A percentile compares a stretch with the other conserved stretches of the same genome.
Evolutionary conservation across 2,888 invertebrate species (phyloP).

Genomic region (Hirtodrosophila histrioides): DNA sequence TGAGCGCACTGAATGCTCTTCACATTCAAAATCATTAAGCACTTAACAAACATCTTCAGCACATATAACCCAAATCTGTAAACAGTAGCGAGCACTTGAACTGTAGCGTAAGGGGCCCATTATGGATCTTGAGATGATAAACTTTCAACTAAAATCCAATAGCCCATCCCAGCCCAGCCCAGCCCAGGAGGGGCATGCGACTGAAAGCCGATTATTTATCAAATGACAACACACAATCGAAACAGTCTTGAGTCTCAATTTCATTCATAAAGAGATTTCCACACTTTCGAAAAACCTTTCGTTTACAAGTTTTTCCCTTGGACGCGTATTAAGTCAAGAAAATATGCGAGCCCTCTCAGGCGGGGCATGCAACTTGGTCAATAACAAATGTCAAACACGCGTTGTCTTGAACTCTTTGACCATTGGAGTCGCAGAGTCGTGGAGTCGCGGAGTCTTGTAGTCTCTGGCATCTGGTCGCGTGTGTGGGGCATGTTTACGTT

Average conservation of each 20-base stretch:
- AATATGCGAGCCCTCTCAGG: constrained; percentile 42
- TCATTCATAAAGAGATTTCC: constrained; percentile 71
- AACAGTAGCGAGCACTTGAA: constrained; percentile 31
- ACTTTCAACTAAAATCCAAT: constrained; percentile 33
- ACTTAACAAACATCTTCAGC: constrained; percentile 3
- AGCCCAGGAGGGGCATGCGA: constrained; percentile 19
- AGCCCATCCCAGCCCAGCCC: constrained; percentile 1
- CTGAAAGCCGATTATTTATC: constrained; percentile 63
- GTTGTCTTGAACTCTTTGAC: constrained; percentile 35
- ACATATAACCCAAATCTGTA: constrained; percentile 11
- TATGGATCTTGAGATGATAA: constrained; percentile 19
- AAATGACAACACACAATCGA: constrained; percentile 58
- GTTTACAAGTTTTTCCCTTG: constrained; percentile 37
- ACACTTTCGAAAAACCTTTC: constrained; percentile 54
- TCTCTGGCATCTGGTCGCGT: constrained; percentile 36
- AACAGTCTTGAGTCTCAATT: constrained; percentile 37
- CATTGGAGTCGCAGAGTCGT: constrained; percentile 1
- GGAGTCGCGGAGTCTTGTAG: constrained; percentile 24
- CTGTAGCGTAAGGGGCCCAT: constrained; percentile 15
- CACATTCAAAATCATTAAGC: constrained; percentile 6
- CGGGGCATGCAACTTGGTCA: constrained; percentile 54
- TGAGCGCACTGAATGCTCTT: too few relatives aligned
- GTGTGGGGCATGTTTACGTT: constrained; percentile 58
- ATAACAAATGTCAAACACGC: constrained; percentile 64
- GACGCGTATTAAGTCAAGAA: constrained; percentile 24